A percentile compares a stretch with the other conserved stretches of the same genome.
These are phyloP conservation scores for Argyra leucocephala DNA, from an alignment of 2,888 invertebrate genomes.

Conservation along the genomic window DNA sequence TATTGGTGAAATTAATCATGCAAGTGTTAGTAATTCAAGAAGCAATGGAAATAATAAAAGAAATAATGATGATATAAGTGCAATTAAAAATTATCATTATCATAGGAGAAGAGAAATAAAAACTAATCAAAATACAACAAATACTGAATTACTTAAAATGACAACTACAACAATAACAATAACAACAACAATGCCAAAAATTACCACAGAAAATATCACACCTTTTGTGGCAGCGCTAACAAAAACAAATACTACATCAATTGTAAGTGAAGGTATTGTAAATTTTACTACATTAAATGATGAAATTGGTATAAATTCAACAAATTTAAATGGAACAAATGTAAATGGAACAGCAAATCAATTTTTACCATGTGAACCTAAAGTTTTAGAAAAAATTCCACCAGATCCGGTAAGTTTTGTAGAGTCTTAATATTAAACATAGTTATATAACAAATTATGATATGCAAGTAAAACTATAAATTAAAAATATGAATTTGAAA, in stretches of 20 bases:
- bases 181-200: constrained; percentile 20
- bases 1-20: not conserved
- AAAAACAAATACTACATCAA: not conserved
- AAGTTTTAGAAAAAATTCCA: constrained; percentile 38
- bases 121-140: constrained; percentile 21
- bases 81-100: constrained; percentile 12
- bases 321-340: constrained; percentile 14
- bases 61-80: not conserved
- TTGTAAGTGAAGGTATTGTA: not conserved
- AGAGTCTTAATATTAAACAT: too few species aligned
- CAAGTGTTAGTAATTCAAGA: constrained; percentile 18
- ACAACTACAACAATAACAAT: constrained; percentile 21
- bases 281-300: not conserved
- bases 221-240: constrained; percentile 16
- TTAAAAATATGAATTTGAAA: not conserved
- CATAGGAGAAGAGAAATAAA: constrained; percentile 4
- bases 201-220: constrained; percentile 13
- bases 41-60: not conserved
- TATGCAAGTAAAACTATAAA: too few species aligned
- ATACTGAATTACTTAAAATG: constrained; percentile 22
- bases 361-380: constrained; percentile 35
- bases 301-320: constrained; percentile 14
- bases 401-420: constrained; percentile 39
- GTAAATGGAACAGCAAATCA: constrained; percentile 24
- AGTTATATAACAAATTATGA: too few species aligned